Evolutionary conservation across 2,113 vertebrate genomes (phyloP).

Genomic region (Phoxinus phoxinus): DNA sequence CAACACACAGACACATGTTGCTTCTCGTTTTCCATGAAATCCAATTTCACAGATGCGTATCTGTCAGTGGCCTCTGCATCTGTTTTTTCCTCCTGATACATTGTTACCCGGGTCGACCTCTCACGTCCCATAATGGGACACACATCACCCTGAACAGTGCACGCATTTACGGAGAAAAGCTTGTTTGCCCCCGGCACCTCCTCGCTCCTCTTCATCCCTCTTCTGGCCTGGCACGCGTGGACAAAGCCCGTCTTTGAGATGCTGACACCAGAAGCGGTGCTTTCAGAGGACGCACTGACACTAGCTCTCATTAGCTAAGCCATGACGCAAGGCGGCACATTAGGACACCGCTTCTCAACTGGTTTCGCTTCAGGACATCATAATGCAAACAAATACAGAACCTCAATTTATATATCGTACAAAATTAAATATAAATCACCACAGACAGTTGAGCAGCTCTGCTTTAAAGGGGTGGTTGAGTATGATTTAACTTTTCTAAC

Average conservation of each 20-base stretch:
- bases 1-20: neutral
- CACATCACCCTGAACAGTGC: conserved; percentile 69
- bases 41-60: neutral
- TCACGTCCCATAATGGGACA: conserved; percentile 40
- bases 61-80: conserved; percentile 5
- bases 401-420: neutral
- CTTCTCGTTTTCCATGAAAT: neutral
- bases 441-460: too few relatives aligned
- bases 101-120: conserved; percentile 10
- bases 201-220: conserved; percentile 43
- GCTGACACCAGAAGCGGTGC: conserved; percentile 52
- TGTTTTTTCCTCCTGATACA: conserved; percentile 3
- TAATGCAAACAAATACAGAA: neutral
- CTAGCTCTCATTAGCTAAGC: conserved; percentile 50
- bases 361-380: neutral
- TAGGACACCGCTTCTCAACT: neutral
- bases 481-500: too few relatives aligned
- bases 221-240: conserved; percentile 54
- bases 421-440: neutral
- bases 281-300: conserved; percentile 20
- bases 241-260: conserved; percentile 74
- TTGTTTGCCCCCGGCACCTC: conserved; percentile 38
- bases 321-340: conserved; percentile 63
- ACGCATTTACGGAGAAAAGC: conserved; percentile 67
- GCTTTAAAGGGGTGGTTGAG: too few relatives aligned